Evolutionary conservation across 2,888 invertebrate species (phyloP).

Genomic region (Girardia tigrina): DNA sequence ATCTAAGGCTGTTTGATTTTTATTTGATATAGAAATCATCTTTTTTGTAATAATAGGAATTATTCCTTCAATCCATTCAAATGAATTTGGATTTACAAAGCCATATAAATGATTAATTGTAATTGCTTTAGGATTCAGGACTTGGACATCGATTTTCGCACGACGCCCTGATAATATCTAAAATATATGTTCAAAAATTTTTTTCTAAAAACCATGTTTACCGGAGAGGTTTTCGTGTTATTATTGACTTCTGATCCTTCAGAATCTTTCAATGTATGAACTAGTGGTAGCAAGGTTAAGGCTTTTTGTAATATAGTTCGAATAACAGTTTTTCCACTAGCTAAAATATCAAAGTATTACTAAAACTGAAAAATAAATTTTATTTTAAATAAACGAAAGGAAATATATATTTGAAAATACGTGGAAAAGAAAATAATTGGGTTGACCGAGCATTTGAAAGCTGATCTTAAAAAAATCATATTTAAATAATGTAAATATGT

Average conservation of each 20-base stretch:
- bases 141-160: constrained; percentile 47
- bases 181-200: no score
- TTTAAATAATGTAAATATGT: no score
- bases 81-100: constrained; percentile 47
- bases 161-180: constrained; percentile 38
- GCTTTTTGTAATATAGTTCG: constrained; percentile 48
- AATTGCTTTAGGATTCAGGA: constrained; percentile 49
- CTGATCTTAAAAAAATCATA: no score
- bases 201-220: neutral
- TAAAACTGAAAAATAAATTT: no score
- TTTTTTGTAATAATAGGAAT: constrained; percentile 45
- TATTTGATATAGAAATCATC: constrained; percentile 38
- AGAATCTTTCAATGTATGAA: constrained; percentile 34
- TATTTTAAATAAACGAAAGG: no score
- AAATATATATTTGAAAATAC: no score
- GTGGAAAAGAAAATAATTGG: no score
- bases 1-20: neutral
- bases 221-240: neutral
- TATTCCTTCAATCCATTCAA: constrained; percentile 50
- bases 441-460: no score
- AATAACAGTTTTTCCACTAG: constrained; percentile 48
- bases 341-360: no score
- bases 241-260: neutral
- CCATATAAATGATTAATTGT: constrained; percentile 48
- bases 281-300: constrained; percentile 44